Evolutionary conservation across 1,140 invertebrate species (phyloP).

Genomic region (Formica selysi): DNA sequence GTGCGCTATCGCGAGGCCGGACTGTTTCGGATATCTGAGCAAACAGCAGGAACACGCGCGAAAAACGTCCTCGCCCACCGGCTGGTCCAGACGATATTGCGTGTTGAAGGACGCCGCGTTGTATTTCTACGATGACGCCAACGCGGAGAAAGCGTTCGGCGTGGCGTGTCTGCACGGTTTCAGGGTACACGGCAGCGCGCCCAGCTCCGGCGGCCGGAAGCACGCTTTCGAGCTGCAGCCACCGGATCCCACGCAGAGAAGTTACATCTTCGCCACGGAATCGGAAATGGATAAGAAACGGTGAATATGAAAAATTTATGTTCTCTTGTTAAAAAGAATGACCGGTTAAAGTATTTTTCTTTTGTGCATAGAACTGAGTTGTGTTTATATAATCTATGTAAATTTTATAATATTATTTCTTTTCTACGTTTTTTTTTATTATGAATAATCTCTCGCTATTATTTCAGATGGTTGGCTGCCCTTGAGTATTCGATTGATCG

Average conservation of each 20-base stretch:
- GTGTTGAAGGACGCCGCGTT: conserved; percentile 98
- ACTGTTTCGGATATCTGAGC: conserved; percentile 96
- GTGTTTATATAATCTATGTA: neutral
- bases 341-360: no score
- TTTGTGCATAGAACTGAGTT: no score
- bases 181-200: conserved; percentile 92
- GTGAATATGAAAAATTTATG: conserved; percentile 85
- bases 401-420: neutral
- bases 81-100: conserved; percentile 96
- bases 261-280: conserved; percentile 97
- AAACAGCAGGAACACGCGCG: conserved; percentile 91
- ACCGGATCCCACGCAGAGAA: conserved; percentile 93
- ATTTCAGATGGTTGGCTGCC: conserved; percentile 96
- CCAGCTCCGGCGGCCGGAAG: conserved; percentile 91
- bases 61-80: conserved; percentile 88
- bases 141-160: conserved; percentile 94
- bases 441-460: neutral
- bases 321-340: no score
- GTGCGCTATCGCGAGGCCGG: conserved; percentile 91
- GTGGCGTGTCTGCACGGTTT: conserved; percentile 98
- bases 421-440: neutral
- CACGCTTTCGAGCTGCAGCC: conserved; percentile 97
- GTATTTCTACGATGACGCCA: conserved; percentile 96
- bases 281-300: conserved; percentile 98
- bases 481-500: conserved; percentile 98